A percentile compares a stretch with the other conserved stretches of the same genome.
Evolutionary conservation across 2,888 invertebrate genomes (phyloP).

Genomic region (Athripsodes cinereus): DNA sequence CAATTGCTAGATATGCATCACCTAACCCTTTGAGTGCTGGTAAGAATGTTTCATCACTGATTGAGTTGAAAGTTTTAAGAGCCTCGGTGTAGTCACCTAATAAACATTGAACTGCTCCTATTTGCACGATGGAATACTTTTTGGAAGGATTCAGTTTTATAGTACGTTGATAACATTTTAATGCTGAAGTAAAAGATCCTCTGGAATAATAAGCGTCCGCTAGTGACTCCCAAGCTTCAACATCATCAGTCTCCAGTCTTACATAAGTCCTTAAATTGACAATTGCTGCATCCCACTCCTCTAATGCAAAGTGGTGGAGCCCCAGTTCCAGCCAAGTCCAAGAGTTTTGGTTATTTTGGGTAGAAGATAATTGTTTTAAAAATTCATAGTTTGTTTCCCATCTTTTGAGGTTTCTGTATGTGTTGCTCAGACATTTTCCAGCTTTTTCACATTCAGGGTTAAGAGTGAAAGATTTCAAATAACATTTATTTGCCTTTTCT

Average conservation of each 20-base stretch:
- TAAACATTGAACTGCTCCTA: slow-evolving; percentile 66
- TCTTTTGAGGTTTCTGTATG: slow-evolving; percentile 62
- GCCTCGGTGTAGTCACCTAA: slow-evolving; percentile 70
- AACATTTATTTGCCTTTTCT: slow-evolving; percentile 75
- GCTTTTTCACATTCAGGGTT: slow-evolving; percentile 61
- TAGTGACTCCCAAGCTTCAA: slow-evolving; percentile 79
- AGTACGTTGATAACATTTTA: slow-evolving; percentile 78
- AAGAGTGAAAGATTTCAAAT: slow-evolving; percentile 74
- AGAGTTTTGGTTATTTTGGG: slow-evolving; percentile 48
- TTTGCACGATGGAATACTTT: slow-evolving; percentile 64
- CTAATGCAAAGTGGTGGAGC: slow-evolving; percentile 67
- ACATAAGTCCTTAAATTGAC: slow-evolving; percentile 68
- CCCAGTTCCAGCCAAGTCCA: slow-evolving; percentile 86
- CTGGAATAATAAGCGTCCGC: slow-evolving; percentile 86
- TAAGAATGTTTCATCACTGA: slow-evolving; percentile 50
- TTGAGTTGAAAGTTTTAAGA: slow-evolving; percentile 56
- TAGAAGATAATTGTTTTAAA: slow-evolving; percentile 46
- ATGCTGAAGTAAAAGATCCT: slow-evolving; percentile 85
- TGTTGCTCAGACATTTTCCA: slow-evolving; percentile 68
- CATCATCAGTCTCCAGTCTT: slow-evolving; percentile 60
- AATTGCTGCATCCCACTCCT: slow-evolving; percentile 69
- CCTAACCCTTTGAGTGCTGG: slow-evolving; percentile 76
- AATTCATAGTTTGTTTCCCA: slow-evolving; percentile 60
- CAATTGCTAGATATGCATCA: slow-evolving; percentile 71
- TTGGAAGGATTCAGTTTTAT: slow-evolving; percentile 58